Evolutionary conservation across 2,888 invertebrate genomes (phyloP), one percentile per base, ranked within the genome.

Genomic region (Cyaniris semiargus): DNA sequence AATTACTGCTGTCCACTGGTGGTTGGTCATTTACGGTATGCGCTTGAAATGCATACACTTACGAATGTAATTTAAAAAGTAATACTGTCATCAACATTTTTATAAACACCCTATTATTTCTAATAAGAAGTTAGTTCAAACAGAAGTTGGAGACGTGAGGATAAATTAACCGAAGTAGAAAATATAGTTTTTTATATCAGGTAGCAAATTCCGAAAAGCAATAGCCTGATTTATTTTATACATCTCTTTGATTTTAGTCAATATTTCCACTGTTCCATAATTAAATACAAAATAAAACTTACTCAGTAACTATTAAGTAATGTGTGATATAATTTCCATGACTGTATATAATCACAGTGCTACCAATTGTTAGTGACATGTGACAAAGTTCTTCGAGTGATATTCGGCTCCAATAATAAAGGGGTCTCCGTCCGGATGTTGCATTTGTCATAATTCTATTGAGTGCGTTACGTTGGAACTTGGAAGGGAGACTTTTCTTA

Each of bases 361-460:
- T 78, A 78, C 78, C 79, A 82, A 88, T 85, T 89, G 88, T 86
- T 86, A 87, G 81, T 84, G 88, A 88, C 89, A 87, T 86, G 84
- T 89, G 87, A 89, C 89, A 88, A 88, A 87, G 83, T 87, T 86
- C 83, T 84, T 84, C 84, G 85, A 87, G 84, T 88, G 86, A 89
- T 87, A 90, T 90, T 86, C 85, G 86, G 84, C 83, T 81, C 83
- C 80, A 84, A 86, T 83, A 82, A 82, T 80, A 85, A 89, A 88
- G 89, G 92, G 91, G 89, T 88, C 87, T 85, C 83, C 85, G 84
- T 89, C 88, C 89, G 91, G 90, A 89, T 90, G 89, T 89, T 89
- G 89, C 88, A 90, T 90, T 91, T 90, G 90, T 89, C 86, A 86
- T 86, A 84, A 82, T 83, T 82, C 80, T 81, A 75, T 78, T 76